Evolutionary conservation across 2,888 invertebrate species (phyloP).

Genomic region (Endotricha flammealis): DNA sequence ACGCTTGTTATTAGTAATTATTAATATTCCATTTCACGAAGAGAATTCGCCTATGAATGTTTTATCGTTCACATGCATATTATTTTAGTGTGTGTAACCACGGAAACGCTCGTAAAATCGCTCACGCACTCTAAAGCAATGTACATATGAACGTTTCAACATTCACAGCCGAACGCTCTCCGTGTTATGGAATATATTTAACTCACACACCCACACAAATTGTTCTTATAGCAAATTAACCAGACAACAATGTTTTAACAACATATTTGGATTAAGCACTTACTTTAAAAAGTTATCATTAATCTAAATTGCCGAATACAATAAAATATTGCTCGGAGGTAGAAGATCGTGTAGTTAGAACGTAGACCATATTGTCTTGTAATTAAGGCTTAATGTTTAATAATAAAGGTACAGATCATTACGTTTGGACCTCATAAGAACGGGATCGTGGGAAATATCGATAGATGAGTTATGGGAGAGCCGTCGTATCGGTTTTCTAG

Average conservation of each 20-base stretch:
- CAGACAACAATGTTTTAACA: slow-evolving; percentile 58
- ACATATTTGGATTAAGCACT: slow-evolving; percentile 76
- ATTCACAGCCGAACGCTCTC: no score
- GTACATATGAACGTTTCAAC: no score
- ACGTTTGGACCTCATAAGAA: slow-evolving; percentile 65
- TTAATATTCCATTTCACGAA: no score
- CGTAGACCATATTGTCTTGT: slow-evolving; percentile 37
- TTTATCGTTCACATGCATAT: no score
- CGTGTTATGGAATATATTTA: no score
- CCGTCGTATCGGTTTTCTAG: slow-evolving; percentile 36
- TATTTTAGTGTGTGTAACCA: no score
- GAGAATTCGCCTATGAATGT: no score
- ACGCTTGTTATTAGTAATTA: no score
- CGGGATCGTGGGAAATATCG: slow-evolving; percentile 71
- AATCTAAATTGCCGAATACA: slow-evolving; percentile 77
- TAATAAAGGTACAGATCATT: slow-evolving; percentile 67
- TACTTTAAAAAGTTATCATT: slow-evolving; percentile 74
- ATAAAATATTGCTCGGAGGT: slow-evolving; percentile 69
- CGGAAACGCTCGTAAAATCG: no score
- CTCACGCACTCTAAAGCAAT: no score
- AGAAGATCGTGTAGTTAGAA: slow-evolving; percentile 33
- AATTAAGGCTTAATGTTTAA: slow-evolving; percentile 49
- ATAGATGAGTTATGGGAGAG: slow-evolving; percentile 62
- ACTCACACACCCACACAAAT: slow-evolving; percentile 47
- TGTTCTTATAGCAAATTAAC: slow-evolving; percentile 57